Evolutionary conservation across 2,113 vertebrate species (phyloP).

Genomic region (Phycodurus eques): DNA sequence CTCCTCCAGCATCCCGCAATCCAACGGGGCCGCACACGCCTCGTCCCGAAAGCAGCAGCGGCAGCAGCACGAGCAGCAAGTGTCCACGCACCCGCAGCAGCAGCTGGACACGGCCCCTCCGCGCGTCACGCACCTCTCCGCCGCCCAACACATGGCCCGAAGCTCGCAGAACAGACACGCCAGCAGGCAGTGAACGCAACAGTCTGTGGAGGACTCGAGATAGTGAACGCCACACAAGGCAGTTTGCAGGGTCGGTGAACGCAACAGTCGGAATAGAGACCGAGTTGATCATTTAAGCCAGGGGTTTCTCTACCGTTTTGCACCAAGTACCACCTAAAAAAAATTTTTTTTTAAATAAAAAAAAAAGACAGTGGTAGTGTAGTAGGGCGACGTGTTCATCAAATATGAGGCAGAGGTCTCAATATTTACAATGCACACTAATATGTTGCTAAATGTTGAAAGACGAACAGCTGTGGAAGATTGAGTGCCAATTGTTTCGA

Average conservation of each 20-base stretch:
- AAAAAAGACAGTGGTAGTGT: too few species aligned
- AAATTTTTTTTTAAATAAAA: too few species aligned
- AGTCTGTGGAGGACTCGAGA: slow-evolving; percentile 58
- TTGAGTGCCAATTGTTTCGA: too few species aligned
- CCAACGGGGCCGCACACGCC: slow-evolving; percentile 58
- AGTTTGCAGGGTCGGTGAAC: neutral
- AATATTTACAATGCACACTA: too few species aligned
- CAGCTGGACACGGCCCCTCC: slow-evolving; percentile 50
- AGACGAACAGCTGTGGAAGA: too few species aligned
- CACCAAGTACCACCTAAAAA: neutral
- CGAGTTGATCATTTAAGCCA: neutral
- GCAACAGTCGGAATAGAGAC: neutral
- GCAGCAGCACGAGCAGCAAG: slow-evolving; percentile 16
- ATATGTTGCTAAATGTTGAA: too few species aligned
- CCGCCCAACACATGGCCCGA: slow-evolving; percentile 68
- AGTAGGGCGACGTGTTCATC: too few species aligned
- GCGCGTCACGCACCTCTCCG: slow-evolving; percentile 71
- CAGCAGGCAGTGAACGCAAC: slow-evolving; percentile 76
- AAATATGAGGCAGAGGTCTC: too few species aligned
- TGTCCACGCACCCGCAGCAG: neutral
- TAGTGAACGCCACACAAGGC: neutral
- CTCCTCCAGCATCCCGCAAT: slow-evolving; percentile 74
- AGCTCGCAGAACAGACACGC: slow-evolving; percentile 80
- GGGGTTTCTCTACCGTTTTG: neutral
- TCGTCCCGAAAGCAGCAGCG: slow-evolving; percentile 67